These are phyloP conservation scores for Callopanchax toddi DNA, from an alignment of 2,113 vertebrate genomes.

Conservation along the genomic window DNA sequence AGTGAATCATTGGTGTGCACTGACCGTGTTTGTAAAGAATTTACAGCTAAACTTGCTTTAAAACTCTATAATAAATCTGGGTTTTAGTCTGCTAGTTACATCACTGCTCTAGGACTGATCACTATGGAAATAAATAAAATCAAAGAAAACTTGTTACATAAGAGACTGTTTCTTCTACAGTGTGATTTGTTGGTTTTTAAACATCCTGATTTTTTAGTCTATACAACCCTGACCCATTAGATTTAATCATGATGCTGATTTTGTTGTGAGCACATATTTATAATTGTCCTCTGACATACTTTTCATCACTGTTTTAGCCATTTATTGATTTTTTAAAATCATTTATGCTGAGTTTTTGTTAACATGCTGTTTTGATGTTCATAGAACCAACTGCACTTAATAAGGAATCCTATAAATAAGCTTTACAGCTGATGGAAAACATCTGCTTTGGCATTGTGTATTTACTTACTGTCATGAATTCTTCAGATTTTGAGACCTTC, in stretches of 20 bases:
- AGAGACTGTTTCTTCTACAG: not conserved
- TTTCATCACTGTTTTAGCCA: not conserved
- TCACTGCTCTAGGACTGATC: not conserved
- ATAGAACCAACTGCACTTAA: not conserved
- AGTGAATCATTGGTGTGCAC: not conserved
- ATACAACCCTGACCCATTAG: not conserved
- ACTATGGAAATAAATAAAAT: not conserved
- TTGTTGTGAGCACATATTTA: no score
- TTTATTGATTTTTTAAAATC: not conserved
- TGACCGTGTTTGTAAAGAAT: not conserved
- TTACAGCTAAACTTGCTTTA: not conserved
- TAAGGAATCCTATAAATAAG: not conserved
- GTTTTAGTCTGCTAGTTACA: not conserved
- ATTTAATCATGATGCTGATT: not conserved
- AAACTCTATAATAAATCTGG: not conserved
- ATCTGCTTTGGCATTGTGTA: not conserved
- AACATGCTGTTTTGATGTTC: not conserved
- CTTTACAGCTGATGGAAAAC: slow-evolving; percentile 4
- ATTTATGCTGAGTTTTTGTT: not conserved
- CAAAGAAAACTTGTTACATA: not conserved
- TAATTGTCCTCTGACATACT: no score
- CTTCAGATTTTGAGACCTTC: not conserved
- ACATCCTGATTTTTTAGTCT: no score
- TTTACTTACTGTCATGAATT: not conserved
- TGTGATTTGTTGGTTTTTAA: not conserved